Base-by-base conservation (phyloP, 30 jellyfish, hydroid and myxozoan species). In the Euphysa ruthae region DNA sequence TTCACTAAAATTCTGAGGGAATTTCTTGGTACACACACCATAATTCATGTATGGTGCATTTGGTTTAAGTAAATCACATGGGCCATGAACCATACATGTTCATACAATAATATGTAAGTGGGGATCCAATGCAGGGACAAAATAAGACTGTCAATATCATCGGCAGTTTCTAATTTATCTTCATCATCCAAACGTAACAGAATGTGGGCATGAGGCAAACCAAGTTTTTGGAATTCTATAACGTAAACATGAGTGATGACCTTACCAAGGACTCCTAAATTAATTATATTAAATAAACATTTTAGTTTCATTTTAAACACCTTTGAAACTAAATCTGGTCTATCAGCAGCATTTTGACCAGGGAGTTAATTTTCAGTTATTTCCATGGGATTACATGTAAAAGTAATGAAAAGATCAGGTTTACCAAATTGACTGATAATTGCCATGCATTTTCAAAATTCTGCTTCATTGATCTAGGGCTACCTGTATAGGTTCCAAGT, bases 381-480 rank as follows among this genome's bases (percentile, higher is more conserved):
- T 25, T 77, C 93, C 15, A n/a, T n/a, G n/a, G 80, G 85, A 66
- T 82, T 82, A 24, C 71, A 72, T 60, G 91, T 76, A 32, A 76
- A 23, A 32, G 91, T 66, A 16, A 76, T 34, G 30, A 68, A 78
- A 18, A 52, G 55, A 63, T 78, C 93, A 19, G 93, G 87, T 25
- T 58, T 54, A 8, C 77, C 85, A 43, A 29, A 51, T 42, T 66
- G 52, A 32, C 38, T 46, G n/a, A 76, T 79, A 18, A 51, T 27
- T 1, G 85, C 72, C 85, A 76, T 76, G 65, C 65, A n/a, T n/a
- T n/a, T n/a, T n/a, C n/a, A n/a, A n/a, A n/a, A n/a, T n/a, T n/a
- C n/a, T n/a, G n/a, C n/a, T n/a, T n/a, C n/a, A n/a, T n/a, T n/a
- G n/a, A n/a, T n/a, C n/a, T n/a, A n/a, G n/a, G n/a, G n/a, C n/a